Conservation (phyloP, 1,140 invertebrate species). For the Lysiphlebus fabarum region DNA sequence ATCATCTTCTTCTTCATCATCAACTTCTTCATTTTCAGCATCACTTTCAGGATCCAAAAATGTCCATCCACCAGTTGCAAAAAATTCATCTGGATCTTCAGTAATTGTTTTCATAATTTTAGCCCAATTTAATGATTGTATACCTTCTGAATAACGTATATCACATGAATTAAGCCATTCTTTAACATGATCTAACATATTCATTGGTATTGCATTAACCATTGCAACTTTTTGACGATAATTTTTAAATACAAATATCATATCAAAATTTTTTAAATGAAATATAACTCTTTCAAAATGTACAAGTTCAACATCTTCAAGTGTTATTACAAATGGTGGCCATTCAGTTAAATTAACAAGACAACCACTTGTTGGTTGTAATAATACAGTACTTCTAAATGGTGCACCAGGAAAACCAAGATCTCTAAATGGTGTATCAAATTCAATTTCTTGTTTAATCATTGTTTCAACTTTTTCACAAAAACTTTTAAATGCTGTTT, state of each 20-base stretch:
- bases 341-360: conserved; percentile 97
- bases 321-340: conserved; percentile 97
- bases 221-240: conserved; percentile 91
- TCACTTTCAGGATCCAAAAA: conserved; percentile 95
- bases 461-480: conserved; percentile 75
- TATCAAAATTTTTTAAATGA: conserved; percentile 98
- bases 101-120: conserved; percentile 99
- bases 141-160: conserved; percentile 93
- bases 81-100: conserved; percentile 98
- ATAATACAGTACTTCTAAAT: conserved; percentile 89
- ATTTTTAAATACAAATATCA: conserved; percentile 99
- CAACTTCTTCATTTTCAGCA: conserved; percentile 68
- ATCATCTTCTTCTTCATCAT: conserved; percentile 68
- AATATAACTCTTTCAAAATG: conserved; percentile 99
- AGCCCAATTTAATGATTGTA: conserved; percentile 97
- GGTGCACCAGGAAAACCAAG: conserved; percentile 98
- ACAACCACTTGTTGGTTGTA: conserved; percentile 96
- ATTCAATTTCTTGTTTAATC: conserved; percentile 96
- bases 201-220: conserved; percentile 98
- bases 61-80: conserved; percentile 97
- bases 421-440: conserved; percentile 97
- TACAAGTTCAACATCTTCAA: conserved; percentile 96
- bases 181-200: conserved; percentile 97
- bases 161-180: conserved; percentile 99
- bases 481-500: conserved; percentile 97